phyloP scores from a whole-genome alignment of 2,888 invertebrate genomes.

The Laothoe populi region DNA sequence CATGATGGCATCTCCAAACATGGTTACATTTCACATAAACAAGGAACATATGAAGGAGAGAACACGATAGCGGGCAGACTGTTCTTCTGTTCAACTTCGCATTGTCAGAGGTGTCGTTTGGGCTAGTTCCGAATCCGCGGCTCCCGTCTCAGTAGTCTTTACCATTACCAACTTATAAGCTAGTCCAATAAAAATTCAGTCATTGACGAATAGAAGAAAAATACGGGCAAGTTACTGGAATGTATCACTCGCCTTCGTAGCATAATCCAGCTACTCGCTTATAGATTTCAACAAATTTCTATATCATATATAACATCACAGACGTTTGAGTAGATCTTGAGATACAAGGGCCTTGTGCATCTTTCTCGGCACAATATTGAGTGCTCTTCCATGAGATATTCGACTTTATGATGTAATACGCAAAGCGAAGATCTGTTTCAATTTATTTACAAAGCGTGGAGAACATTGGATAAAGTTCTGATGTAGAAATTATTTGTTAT shows the following conservation, averaged over 20 bases:
- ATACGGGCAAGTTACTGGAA: background rate
- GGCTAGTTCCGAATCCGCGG: too few relatives aligned
- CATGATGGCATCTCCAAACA: too few relatives aligned
- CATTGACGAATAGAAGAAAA: too few relatives aligned
- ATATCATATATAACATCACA: constrained; percentile 7
- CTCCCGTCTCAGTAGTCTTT: too few relatives aligned
- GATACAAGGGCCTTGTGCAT: background rate
- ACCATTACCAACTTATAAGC: too few relatives aligned
- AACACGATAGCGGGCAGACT: too few relatives aligned
- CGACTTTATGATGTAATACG: constrained; percentile 16
- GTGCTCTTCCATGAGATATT: constrained; percentile 13
- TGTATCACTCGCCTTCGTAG: background rate
- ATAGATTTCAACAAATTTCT: constrained; percentile 1
- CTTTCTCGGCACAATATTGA: constrained; percentile 5
- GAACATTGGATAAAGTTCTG: background rate
- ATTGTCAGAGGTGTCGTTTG: too few relatives aligned
- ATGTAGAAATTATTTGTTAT: background rate
- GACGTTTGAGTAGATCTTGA: background rate
- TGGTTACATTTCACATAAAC: too few relatives aligned
- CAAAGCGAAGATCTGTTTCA: constrained; percentile 18
- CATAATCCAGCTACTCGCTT: background rate
- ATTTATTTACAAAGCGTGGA: constrained; percentile 1
- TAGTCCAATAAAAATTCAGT: too few relatives aligned
- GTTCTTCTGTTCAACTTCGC: too few relatives aligned
- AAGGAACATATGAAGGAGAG: too few relatives aligned